Evolutionary conservation across 92 coral and sea anemone species (phyloP), one percentile per base, ranked within the genome.

Genomic region (Plumapathes pennacea): DNA sequence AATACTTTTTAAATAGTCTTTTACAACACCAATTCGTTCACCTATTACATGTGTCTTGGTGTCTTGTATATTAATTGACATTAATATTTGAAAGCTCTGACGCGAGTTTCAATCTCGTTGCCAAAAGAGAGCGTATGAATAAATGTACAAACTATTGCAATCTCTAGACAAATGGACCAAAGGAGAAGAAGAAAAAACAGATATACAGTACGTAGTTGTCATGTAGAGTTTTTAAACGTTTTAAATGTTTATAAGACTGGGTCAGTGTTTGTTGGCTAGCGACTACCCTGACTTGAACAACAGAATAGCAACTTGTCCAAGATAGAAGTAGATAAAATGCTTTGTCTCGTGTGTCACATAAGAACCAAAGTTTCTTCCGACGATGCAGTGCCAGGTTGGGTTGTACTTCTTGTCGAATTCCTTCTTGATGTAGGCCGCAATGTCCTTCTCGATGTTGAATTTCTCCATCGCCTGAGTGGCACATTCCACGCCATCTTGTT

Each of bases 301-400:
- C 63, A 85, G 52, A 20, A 85, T 80, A 23, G 91, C 91, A 48
- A 85, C 84, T 80, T 85, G 91, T 26, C 91, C 91, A 34, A 85
- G 70, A 55, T 85, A 85, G 64, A 85, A 85, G 59, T 85, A 85
- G 33, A 85, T 80, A 28, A 85, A 85, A 46, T 85, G 91, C 77
- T 80, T 80, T 30, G 91, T 85, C 57, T 85, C 91, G 31, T 85
- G 91, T 43, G 91, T 85, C 19, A 85, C 91, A 56, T 80, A 85
- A 5, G 91, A 85, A 2, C 91, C 91, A 54, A 85, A 85, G 69
- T 85, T 85, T 57, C 87, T 67, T 31, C 91, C 91, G 34, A 85
- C 91, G 19, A 85, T 85, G 42, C 91, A 85, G 38, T 85, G 91
- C 91, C 91, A 85, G 31, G 91, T 85, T 49, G 91, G 91, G 71